phyloP scores from a whole-genome alignment of 2,888 invertebrate genomes.

The Drepanosiphum platanoidis region DNA sequence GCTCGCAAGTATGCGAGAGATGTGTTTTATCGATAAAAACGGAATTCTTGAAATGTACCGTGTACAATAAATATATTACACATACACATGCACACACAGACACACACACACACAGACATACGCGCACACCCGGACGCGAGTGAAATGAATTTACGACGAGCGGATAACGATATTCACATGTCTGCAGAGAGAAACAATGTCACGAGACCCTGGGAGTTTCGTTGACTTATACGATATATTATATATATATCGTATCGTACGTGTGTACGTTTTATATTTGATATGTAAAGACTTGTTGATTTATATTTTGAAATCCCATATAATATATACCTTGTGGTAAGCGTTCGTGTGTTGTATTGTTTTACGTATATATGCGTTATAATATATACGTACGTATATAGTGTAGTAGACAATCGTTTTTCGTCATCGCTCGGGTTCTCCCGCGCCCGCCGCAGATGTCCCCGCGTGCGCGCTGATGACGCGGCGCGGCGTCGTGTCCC shows the following conservation, averaged over 20 bases:
- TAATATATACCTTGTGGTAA: neutral
- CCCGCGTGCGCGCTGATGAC: too few species aligned
- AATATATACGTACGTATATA: too few species aligned
- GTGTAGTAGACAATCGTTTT: too few species aligned
- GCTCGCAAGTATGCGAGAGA: neutral
- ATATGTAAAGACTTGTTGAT: conserved; percentile 1
- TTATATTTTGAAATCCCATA: neutral
- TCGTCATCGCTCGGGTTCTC: too few species aligned
- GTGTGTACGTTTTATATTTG: neutral
- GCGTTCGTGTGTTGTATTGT: neutral
- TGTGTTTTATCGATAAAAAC: conserved; percentile 34
- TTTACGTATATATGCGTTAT: too few species aligned
- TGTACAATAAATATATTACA: neutral
- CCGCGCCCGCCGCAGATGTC: too few species aligned
- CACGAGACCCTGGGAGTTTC: neutral
- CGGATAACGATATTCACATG: conserved; percentile 8
- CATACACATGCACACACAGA: neutral
- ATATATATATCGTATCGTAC: neutral
- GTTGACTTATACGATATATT: neutral
- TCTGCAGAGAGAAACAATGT: neutral
- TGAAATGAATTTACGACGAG: conserved; percentile 1
- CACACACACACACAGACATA: neutral
- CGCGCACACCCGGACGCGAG: neutral
- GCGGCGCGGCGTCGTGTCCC: too few species aligned
- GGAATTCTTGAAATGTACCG: conserved; percentile 7